Evolutionary conservation across 2,888 invertebrate genomes (phyloP).

Genomic region (Tenodera sinensis): DNA sequence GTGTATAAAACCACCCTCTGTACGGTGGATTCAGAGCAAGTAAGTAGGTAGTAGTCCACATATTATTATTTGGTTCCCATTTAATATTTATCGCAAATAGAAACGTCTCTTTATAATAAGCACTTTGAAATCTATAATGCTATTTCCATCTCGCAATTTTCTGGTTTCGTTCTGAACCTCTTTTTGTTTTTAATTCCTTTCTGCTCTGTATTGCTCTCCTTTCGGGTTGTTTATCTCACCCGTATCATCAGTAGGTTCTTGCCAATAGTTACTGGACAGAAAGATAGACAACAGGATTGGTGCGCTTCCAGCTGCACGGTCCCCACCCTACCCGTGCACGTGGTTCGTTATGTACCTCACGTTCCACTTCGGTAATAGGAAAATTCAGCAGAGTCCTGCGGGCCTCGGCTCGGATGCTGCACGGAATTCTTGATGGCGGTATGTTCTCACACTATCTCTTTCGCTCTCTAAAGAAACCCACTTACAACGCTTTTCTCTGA

Average conservation of each 20-base stretch:
- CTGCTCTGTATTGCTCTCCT: neutral
- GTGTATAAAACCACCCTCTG: too few species aligned
- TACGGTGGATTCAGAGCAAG: too few species aligned
- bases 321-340: neutral
- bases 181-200: neutral
- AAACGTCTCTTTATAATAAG: too few species aligned
- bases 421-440: conserved; percentile 1
- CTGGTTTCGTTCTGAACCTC: neutral
- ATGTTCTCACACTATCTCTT: neutral
- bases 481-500: neutral
- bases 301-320: neutral
- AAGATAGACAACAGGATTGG: neutral
- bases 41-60: too few species aligned
- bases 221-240: neutral
- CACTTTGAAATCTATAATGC: neutral
- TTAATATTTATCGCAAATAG: too few species aligned
- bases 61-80: too few species aligned
- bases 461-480: neutral
- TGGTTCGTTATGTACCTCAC: neutral
- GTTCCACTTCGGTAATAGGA: conserved; percentile 14
- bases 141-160: neutral
- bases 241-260: neutral
- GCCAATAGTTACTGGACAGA: neutral
- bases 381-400: conserved; percentile 2
- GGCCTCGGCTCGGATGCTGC: neutral